These are phyloP conservation scores for Engystomops pustulosus DNA, from an alignment of 2,113 vertebrate genomes.

Conservation along the genomic window DNA sequence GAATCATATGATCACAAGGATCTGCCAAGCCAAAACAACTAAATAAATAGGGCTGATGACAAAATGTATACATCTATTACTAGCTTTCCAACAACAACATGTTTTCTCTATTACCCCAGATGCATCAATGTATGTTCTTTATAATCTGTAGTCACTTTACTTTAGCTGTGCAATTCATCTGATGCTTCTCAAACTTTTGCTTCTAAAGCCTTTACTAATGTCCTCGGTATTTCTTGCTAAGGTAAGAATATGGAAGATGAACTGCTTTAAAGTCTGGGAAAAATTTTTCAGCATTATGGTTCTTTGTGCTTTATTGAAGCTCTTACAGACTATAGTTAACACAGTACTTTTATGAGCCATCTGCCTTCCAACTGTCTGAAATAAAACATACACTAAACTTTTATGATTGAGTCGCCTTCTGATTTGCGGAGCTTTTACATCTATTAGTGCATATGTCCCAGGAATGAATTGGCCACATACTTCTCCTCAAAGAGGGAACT, in stretches of 20 bases:
- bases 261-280: conserved; percentile 35
- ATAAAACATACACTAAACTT: conserved; percentile 55
- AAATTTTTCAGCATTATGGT: conserved; percentile 26
- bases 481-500: conserved; percentile 11
- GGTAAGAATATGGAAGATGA: conserved; percentile 7
- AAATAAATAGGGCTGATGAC: too few species aligned
- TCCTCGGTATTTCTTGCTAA: conserved; percentile 18
- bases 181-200: neutral
- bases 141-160: neutral
- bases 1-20: too few species aligned
- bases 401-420: conserved; percentile 47
- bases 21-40: too few species aligned
- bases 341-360: conserved; percentile 55
- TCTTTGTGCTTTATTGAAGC: conserved; percentile 50
- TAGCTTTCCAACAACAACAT: too few species aligned
- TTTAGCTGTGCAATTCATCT: neutral
- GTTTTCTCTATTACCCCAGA: too few species aligned
- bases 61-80: too few species aligned
- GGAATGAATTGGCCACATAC: conserved; percentile 26
- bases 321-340: conserved; percentile 40
- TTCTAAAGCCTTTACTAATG: neutral
- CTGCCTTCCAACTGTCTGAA: conserved; percentile 53
- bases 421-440: conserved; percentile 52
- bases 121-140: neutral
- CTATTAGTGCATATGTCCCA: conserved; percentile 47